Conservation (phyloP, 2,113 vertebrate species). For the Myanophis thanlyinensis region DNA sequence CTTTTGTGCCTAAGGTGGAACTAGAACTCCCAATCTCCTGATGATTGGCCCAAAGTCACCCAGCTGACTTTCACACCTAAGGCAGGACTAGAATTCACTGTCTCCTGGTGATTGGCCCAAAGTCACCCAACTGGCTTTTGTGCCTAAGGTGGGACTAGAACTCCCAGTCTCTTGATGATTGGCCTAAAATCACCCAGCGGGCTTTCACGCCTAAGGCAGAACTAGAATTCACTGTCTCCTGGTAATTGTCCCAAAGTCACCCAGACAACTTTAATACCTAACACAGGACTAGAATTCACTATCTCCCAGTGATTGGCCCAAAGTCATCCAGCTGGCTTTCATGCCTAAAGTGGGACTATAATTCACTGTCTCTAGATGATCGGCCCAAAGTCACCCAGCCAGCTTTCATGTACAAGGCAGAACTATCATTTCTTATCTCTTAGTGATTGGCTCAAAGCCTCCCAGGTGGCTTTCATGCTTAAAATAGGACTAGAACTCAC, state of each 20-base stretch:
- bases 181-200: accelerated
- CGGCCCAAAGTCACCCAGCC: too few relatives aligned
- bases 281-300: not conserved
- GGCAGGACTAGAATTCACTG: accelerated
- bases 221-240: not conserved
- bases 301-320: not conserved
- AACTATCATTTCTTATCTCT: not conserved
- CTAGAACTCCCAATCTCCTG: not conserved
- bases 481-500: not conserved
- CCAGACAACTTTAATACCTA: too few relatives aligned
- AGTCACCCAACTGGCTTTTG: too few relatives aligned
- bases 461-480: not conserved
- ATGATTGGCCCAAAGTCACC: too few relatives aligned
- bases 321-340: not conserved
- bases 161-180: not conserved
- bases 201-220: too few relatives aligned
- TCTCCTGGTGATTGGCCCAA: not conserved
- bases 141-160: too few relatives aligned
- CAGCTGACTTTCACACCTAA: too few relatives aligned
- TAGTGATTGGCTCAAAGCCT: not conserved
- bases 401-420: not conserved
- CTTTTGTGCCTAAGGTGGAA: not conserved
- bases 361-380: not conserved
- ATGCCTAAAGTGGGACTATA: not conserved
- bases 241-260: not conserved